Base-by-base conservation (phyloP, 2,113 vertebrate species). In the Microcebus murinus region DNA sequence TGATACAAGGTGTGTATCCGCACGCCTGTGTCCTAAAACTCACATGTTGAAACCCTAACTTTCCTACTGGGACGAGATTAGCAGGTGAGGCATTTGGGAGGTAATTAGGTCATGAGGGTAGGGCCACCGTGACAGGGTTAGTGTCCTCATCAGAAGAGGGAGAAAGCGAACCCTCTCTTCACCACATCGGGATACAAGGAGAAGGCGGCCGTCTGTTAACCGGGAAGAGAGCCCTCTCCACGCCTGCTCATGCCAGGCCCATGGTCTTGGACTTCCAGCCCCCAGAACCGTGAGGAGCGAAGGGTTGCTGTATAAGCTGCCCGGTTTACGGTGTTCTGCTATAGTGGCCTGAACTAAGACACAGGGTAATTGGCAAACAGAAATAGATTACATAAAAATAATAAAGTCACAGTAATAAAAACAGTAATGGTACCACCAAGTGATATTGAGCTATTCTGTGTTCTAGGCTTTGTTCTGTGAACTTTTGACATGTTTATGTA, bases 181-280 rank as follows among this genome's bases (percentile, higher is more conserved):
- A 0, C 8, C 13, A 6, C 1, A 27, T 20, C 15, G 7, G 8
- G 13, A 27, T 3, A 36, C 27, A 77, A 45, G 7, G 1, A 59
- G 23, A 61, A 68, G 1, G 31, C 3, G 25, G 6, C 48, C 21
- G 15, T 9, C 15, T 80, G 10, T 4, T 76, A 73, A 57, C 52
- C 31, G 55, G 65, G 7, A 76, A 50, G 73, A 55, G 21, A 31
- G 31, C 42, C 29, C 61, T 57, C 36, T 31, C 31, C 52, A 52
- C 29, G 12, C 39, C 55, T 6, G 1, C 4, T 4, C 10, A 48
- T 1, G 20, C 25, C 17, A 23, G 36, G 6, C 21, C 14, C 36
- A 23, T 42, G 20, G n/a, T 18, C 68, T 70, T 65, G 34, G 70
- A 88, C 42, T 59, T 48, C 15, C 25, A 67, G 82, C 3, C 57